Conservation (phyloP, 2,888 invertebrate species). For the Glaucopsyche alexis region DNA sequence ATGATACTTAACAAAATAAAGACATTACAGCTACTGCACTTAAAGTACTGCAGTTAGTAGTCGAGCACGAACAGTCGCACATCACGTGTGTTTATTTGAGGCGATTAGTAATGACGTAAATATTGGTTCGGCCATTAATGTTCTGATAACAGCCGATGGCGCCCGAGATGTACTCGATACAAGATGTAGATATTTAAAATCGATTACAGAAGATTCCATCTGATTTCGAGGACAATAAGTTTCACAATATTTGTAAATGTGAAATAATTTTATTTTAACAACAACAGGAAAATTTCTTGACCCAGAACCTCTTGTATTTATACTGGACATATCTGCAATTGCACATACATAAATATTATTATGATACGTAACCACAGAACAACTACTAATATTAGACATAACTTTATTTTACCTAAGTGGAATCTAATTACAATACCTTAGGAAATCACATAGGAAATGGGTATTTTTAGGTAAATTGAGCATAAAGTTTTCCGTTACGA, state of each 20-base stretch:
- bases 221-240: no score
- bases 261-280: neutral
- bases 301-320: neutral
- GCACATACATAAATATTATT: neutral
- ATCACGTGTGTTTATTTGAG: constrained; percentile 1
- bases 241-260: neutral
- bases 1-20: neutral
- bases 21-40: neutral
- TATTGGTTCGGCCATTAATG: constrained; percentile 6
- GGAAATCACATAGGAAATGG: no score
- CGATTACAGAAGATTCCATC: neutral
- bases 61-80: neutral
- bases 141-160: neutral
- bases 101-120: constrained; percentile 16
- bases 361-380: neutral
- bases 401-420: neutral
- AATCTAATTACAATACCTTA: no score
- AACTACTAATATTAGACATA: neutral
- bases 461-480: no score
- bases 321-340: neutral
- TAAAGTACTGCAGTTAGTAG: neutral
- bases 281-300: neutral
- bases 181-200: neutral
- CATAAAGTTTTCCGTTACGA: no score
- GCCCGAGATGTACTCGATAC: constrained; percentile 16